phyloP scores from a whole-genome alignment of 2,888 invertebrate species.

The Cheilosia impressa region DNA sequence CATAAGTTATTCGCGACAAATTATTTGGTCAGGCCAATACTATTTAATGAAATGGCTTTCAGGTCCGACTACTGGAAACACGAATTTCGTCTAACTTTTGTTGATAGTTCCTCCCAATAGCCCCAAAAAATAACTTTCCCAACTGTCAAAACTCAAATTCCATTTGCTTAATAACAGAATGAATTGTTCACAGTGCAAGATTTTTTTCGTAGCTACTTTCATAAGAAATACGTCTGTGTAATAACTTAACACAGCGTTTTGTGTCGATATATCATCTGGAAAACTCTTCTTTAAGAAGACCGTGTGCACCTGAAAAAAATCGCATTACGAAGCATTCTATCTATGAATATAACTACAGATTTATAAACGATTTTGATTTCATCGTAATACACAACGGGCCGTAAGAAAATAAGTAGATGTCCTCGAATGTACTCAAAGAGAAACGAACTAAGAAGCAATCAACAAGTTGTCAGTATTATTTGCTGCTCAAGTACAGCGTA shows the following conservation, averaged over 20 bases:
- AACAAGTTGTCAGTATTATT: slow-evolving; percentile 70
- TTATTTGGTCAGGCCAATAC: no score
- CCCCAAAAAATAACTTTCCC: no score
- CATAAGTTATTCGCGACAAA: no score
- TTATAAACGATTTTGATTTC: slow-evolving; percentile 55
- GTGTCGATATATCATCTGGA: slow-evolving; percentile 41
- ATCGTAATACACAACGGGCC: slow-evolving; percentile 19
- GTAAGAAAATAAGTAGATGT: slow-evolving; percentile 37
- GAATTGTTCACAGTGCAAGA: no score
- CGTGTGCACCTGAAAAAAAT: slow-evolving; percentile 31
- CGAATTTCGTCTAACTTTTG: no score
- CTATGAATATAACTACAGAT: slow-evolving; percentile 24
- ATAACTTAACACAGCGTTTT: slow-evolving; percentile 40
- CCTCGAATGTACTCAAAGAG: slow-evolving; percentile 30
- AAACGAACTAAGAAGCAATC: slow-evolving; percentile 60
- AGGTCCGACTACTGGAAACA: no score
- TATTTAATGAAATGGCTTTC: no score
- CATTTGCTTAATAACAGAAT: no score
- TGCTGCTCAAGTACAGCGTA: slow-evolving; percentile 55
- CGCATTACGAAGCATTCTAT: neutral
- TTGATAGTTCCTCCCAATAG: no score
- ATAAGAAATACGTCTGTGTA: slow-evolving; percentile 11
- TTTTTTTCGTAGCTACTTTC: neutral
- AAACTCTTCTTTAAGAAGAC: slow-evolving; percentile 33
- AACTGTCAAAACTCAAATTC: no score